Evolutionary conservation across 2,113 vertebrate species (phyloP).

Genomic region (Aegithalos caudatus): DNA sequence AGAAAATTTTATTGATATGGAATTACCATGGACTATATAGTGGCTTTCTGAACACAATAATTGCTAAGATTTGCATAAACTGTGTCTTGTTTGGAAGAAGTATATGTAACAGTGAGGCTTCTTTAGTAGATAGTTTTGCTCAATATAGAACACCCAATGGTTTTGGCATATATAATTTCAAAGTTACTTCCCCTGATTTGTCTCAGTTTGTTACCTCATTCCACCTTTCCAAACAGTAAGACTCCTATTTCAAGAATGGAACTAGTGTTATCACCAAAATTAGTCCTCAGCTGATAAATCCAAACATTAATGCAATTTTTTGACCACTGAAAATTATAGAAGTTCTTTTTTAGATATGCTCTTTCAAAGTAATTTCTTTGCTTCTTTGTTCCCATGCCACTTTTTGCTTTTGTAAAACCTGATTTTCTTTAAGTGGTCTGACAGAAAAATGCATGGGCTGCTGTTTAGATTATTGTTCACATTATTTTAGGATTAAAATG

Average conservation of each 20-base stretch:
- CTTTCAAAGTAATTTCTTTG: neutral
- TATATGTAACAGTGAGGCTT: neutral
- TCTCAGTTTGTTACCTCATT: neutral
- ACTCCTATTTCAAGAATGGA: neutral
- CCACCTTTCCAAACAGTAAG: neutral
- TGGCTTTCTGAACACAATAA: neutral
- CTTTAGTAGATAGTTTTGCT: neutral
- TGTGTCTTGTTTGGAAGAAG: neutral
- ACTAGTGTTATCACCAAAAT: neutral
- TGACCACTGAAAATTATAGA: neutral
- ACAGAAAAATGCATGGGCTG: neutral
- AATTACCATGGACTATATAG: neutral
- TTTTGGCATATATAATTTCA: neutral
- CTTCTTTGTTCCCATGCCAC: neutral
- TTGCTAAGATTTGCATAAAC: neutral
- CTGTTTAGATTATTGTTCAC: neutral
- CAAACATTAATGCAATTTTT: neutral
- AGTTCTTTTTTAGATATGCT: neutral
- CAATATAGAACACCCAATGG: neutral
- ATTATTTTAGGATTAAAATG: constrained; percentile 10
- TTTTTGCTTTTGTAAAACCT: neutral
- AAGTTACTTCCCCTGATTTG: neutral
- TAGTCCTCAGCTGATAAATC: neutral
- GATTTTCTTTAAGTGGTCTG: neutral
- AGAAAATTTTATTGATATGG: neutral